A percentile compares a stretch with the other conserved stretches of the same genome.
Conservation (phyloP, 2,888 invertebrate species). For the Thera britannica region DNA sequence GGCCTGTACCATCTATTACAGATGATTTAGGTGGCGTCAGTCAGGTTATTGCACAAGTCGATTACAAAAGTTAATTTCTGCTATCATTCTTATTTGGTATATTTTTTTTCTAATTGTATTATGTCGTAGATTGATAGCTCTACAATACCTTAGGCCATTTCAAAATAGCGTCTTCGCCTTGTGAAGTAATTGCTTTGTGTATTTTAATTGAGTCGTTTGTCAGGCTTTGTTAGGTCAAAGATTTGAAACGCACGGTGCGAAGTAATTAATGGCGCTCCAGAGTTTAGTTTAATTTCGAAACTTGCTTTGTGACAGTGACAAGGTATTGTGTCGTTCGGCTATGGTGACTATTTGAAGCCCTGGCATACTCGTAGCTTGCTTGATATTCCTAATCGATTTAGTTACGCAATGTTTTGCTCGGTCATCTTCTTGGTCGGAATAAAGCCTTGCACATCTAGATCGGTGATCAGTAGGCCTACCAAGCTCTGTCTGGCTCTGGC, state of each 20-base stretch:
- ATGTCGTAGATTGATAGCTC: slow-evolving; percentile 1
- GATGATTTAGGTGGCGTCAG: too few relatives aligned
- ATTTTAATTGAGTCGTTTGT: slow-evolving; percentile 38
- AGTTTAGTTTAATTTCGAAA: slow-evolving; percentile 49
- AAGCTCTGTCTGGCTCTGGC: too few relatives aligned
- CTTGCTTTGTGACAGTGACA: slow-evolving; percentile 48
- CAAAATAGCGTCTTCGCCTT: slow-evolving; percentile 17
- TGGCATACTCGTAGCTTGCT: background rate
- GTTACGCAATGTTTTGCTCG: too few relatives aligned
- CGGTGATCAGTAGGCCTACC: too few relatives aligned
- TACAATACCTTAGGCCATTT: slow-evolving; percentile 10
- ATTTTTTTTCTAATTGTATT: background rate
- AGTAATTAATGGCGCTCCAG: slow-evolving; percentile 45
- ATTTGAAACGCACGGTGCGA: slow-evolving; percentile 36
- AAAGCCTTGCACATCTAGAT: too few relatives aligned
- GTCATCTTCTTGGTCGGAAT: too few relatives aligned
- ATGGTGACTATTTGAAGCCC: slow-evolving; percentile 28
- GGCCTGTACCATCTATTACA: too few relatives aligned
- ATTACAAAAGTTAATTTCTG: too few relatives aligned
- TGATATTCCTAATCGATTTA: too few relatives aligned
- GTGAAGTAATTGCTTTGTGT: slow-evolving; percentile 24
- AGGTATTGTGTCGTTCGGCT: slow-evolving; percentile 34
- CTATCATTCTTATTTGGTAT: background rate
- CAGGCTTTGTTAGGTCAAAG: slow-evolving; percentile 37
- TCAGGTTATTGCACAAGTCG: too few relatives aligned